Base-by-base conservation (phyloP, 1,140 invertebrate genomes). In the Conopomorpha cramerella region DNA sequence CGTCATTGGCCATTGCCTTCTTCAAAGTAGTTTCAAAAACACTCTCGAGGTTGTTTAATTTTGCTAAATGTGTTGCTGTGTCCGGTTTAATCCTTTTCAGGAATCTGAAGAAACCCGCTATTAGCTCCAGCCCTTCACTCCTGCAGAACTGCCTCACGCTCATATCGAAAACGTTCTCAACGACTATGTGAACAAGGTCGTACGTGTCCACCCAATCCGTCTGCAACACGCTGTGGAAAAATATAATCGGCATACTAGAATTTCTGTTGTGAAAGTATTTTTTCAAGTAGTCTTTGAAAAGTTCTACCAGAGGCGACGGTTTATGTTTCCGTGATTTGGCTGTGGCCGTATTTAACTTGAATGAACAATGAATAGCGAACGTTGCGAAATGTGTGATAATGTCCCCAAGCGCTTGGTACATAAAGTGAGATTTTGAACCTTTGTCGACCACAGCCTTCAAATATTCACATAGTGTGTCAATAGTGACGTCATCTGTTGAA, bases 361-460 rank as follows among this genome's bases (percentile, higher is more conserved):
- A 77, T 1, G 80, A 77, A 53, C 85, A 86, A 46, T 81, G 76
- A 11, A 88, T 77, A 13, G 88, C 71, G 43, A 88, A 87, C 7
- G 81, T 81, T 19, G 83, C 83, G 54, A 85, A 86, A 38, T 83
- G 79, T 1, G 84, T 79, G 6, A 88, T 77, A 36, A 86, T 80
- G 43, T 85, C 82, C 4, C 82, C 82, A 63, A 89, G 81, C 50
- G 86, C 84, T 65, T 86, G 82, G 49, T 81, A 84, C 44, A 88
- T 59, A 16, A 84, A 79, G 28, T 84, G 78, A 2, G 82, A 85
- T 42, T 82, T 71, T 30, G 74, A 76, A 2, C 85, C 85, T 66
- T 87, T 87, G 33, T 83, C 82, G 36, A 87, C 80, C 13, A 84
- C 61, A 25, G 77, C 60, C 63, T 82, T 76, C 27, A 86, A 66